phyloP scores from a whole-genome alignment of 2,797 vertebrate genomes.

The Leucoraja ocellata region DNA sequence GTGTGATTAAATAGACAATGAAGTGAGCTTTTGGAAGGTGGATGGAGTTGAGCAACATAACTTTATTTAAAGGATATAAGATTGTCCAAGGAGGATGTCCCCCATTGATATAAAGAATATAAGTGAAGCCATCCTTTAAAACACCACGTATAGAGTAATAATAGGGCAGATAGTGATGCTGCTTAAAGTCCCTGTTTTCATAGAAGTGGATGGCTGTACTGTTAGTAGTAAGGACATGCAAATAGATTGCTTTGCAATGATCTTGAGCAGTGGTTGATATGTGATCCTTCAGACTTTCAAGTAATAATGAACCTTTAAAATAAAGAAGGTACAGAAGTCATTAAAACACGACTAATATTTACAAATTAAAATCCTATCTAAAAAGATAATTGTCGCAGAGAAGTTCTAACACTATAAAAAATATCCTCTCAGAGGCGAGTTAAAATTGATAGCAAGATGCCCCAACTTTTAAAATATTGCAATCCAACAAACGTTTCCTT shows the following conservation, averaged over 20 bases:
- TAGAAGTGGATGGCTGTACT: conserved; percentile 95
- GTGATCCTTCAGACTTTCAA: conserved; percentile 96
- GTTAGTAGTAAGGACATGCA: conserved; percentile 96
- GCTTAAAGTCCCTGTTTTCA: conserved; percentile 95
- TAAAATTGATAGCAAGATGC: neutral
- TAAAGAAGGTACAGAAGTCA: neutral
- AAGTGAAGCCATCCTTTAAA: conserved; percentile 96
- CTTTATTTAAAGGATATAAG: conserved; percentile 83
- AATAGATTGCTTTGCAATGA: conserved; percentile 97
- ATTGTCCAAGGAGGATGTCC: conserved; percentile 98
- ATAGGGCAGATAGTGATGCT: conserved; percentile 97
- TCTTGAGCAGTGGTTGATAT: conserved; percentile 92
- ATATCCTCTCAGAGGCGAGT: neutral
- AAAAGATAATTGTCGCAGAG: neutral
- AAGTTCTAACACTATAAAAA: neutral
- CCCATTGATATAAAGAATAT: conserved; percentile 93
- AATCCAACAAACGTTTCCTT: neutral
- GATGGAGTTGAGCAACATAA: neutral
- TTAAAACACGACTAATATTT: conserved; percentile 13
- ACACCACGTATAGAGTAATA: conserved; percentile 97
- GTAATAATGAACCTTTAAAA: conserved; percentile 78
- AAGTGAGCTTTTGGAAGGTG: neutral
- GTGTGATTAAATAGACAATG: neutral
- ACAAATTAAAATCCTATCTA: neutral
- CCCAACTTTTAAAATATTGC: neutral